A percentile compares a stretch with the other conserved stretches of the same genome.
Evolutionary conservation across 2,888 invertebrate species (phyloP).

Genomic region (Pemphredon lugubris): DNA sequence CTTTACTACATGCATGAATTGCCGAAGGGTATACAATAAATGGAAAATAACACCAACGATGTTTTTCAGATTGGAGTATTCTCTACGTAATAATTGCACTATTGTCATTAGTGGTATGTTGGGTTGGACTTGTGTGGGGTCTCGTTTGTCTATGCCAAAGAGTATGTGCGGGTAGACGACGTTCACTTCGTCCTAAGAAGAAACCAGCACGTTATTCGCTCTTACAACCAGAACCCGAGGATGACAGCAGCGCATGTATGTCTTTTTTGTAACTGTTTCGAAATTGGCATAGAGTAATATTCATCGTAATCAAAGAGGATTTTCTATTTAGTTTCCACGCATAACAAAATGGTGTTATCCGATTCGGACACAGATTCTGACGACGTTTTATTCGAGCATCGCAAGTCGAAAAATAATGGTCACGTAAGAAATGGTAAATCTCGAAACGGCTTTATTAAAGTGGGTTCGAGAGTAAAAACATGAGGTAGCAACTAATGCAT

Average conservation of each 20-base stretch:
- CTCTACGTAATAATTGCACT: conserved; percentile 93
- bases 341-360: conserved; percentile 84
- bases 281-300: no score
- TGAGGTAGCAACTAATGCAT: conserved; percentile 71
- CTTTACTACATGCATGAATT: no score
- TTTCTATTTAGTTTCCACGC: conserved; percentile 84
- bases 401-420: conserved; percentile 85
- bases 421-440: conserved; percentile 81
- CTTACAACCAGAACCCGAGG: conserved; percentile 83
- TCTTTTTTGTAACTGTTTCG: conserved; percentile 4
- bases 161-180: conserved; percentile 82
- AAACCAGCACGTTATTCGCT: conserved; percentile 87
- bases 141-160: conserved; percentile 85
- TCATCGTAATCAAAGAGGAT: no score
- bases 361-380: conserved; percentile 91
- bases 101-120: conserved; percentile 83
- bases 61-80: conserved; percentile 92
- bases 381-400: conserved; percentile 91
- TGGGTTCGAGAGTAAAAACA: conserved; percentile 83
- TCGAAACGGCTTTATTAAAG: conserved; percentile 83
- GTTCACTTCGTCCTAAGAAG: conserved; percentile 83
- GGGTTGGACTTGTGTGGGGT: conserved; percentile 86
- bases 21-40: not conserved
- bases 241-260: conserved; percentile 85
- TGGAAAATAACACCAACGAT: not conserved